A percentile compares a stretch with the other conserved stretches of the same genome.
Conservation (phyloP, 1,140 invertebrate species). For the Coelopa frigida region DNA sequence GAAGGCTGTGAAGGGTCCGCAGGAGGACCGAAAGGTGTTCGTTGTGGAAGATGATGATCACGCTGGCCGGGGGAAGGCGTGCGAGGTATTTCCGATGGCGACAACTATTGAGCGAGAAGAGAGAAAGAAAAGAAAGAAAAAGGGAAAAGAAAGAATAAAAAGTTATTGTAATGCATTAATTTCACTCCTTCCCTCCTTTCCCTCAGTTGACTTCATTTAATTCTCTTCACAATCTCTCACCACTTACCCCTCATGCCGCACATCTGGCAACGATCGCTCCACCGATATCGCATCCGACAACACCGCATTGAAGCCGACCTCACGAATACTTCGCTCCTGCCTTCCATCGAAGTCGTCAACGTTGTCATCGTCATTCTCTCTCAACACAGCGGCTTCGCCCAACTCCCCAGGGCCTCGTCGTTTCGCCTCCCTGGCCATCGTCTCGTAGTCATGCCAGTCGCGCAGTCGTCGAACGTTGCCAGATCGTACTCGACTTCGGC, state of each 20-base stretch:
- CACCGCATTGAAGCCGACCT: slow-evolving; percentile 79
- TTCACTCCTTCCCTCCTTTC: not conserved
- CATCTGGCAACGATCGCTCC: slow-evolving; percentile 74
- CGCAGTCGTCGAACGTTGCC: slow-evolving; percentile 43
- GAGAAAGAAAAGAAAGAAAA: slow-evolving; percentile 21
- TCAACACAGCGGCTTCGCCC: slow-evolving; percentile 58
- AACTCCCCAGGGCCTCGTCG: slow-evolving; percentile 67
- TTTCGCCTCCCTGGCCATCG: slow-evolving; percentile 60
- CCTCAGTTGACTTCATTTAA: not conserved
- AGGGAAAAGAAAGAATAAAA: not conserved
- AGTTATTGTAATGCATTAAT: not conserved
- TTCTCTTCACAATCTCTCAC: slow-evolving; percentile 2
- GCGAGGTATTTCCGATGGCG: slow-evolving; percentile 65
- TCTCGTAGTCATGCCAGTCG: slow-evolving; percentile 80
- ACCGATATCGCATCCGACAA: slow-evolving; percentile 83
- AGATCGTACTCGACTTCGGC: no score
- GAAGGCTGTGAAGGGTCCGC: slow-evolving; percentile 77
- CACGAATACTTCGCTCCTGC: slow-evolving; percentile 34
- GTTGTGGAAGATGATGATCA: slow-evolving; percentile 92
- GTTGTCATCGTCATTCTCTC: slow-evolving; percentile 49
- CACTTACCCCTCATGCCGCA: slow-evolving; percentile 64
- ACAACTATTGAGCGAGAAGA: no score
- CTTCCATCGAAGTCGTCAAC: slow-evolving; percentile 50
- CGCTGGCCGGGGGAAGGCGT: slow-evolving; percentile 71
- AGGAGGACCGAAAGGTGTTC: slow-evolving; percentile 85